These are phyloP conservation scores for Vulpes ferrilata DNA, from an alignment of 2,113 vertebrate genomes.

Conservation along the genomic window DNA sequence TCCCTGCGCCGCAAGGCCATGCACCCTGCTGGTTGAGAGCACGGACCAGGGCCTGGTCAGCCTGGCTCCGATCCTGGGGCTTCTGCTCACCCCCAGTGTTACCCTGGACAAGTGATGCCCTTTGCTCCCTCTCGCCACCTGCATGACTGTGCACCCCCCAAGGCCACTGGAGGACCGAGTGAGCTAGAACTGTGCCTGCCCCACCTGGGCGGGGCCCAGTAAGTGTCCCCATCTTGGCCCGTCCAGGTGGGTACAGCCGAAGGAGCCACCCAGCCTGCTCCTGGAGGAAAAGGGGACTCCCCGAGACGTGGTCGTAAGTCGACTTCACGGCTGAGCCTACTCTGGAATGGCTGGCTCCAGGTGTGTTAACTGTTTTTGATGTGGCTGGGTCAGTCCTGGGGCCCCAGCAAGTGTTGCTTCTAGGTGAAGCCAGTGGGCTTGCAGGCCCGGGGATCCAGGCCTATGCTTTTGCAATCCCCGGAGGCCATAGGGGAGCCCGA, in stretches of 20 bases:
- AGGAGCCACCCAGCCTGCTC: not conserved
- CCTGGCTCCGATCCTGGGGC: too few species aligned
- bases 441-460: not conserved
- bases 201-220: fast-evolving
- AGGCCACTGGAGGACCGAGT: fast-evolving
- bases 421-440: not conserved
- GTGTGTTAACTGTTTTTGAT: fast-evolving
- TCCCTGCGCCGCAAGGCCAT: not conserved
- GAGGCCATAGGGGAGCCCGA: not conserved
- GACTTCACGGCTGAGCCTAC: fast-evolving
- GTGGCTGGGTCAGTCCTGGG: fast-evolving
- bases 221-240: fast-evolving
- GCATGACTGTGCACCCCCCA: not conserved
- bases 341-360: fast-evolving
- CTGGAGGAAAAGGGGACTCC: too few species aligned
- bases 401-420: fast-evolving
- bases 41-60: fast-evolving
- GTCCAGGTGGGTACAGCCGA: not conserved
- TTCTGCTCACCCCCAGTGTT: not conserved
- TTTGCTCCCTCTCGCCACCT: fast-evolving
- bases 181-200: not conserved
- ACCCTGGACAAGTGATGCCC: not conserved
- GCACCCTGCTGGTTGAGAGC: fast-evolving
- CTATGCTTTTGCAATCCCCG: not conserved
- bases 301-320: fast-evolving